phyloP scores from a whole-genome alignment of 2,113 vertebrate genomes.

The Anser brachyrhynchus region DNA sequence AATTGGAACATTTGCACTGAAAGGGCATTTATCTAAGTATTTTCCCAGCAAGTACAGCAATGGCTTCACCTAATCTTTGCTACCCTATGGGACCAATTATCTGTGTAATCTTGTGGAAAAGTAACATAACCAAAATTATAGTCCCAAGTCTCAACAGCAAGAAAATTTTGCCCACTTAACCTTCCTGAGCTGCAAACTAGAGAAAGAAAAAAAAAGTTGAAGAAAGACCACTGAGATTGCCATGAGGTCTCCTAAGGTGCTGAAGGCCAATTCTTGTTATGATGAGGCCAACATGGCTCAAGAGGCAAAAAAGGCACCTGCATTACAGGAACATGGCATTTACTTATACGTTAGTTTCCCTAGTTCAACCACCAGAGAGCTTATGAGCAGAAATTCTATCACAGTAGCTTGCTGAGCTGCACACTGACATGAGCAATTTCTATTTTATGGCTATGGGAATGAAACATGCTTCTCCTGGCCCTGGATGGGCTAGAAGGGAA shows the following conservation, averaged over 20 bases:
- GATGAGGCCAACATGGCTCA: background rate
- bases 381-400: background rate
- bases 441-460: background rate
- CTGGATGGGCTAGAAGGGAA: background rate
- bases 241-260: background rate
- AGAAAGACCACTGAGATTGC: background rate
- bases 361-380: background rate
- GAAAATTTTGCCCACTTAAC: background rate
- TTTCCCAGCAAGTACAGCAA: background rate
- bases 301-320: background rate
- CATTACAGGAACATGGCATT: background rate
- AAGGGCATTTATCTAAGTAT: background rate
- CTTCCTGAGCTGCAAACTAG: background rate
- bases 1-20: background rate
- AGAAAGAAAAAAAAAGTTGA: background rate
- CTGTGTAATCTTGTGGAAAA: background rate
- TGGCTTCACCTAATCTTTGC: background rate
- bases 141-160: background rate
- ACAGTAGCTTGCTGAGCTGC: background rate
- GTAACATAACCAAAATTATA: background rate
- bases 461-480: background rate
- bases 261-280: background rate
- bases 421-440: background rate
- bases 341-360: background rate
- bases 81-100: fast-evolving